A percentile compares a stretch with the other conserved stretches of the same genome.
phyloP scores from a whole-genome alignment of 2,888 invertebrate genomes.

The Clistopyga incitator region DNA sequence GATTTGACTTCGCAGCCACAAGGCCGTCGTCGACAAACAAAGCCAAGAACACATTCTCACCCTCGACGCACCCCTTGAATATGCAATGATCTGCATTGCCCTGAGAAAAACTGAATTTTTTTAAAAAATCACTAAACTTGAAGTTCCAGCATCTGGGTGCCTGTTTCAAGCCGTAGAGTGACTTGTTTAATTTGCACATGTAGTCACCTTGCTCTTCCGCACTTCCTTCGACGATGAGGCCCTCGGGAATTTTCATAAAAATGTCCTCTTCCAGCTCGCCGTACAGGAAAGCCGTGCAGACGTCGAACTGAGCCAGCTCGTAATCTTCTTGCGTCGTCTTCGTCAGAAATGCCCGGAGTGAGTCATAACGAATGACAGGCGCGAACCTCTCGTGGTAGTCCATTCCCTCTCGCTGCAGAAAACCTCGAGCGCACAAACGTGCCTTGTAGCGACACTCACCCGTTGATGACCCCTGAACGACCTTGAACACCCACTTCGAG shows the following conservation, averaged over 20 bases:
- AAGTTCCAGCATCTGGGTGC: constrained; percentile 64
- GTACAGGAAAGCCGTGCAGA: no score
- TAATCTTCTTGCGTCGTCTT: constrained; percentile 28
- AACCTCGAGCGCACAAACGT: constrained; percentile 49
- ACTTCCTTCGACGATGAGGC: no score
- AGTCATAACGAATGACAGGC: constrained; percentile 29
- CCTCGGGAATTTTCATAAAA: no score
- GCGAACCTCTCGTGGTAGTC: constrained; percentile 46
- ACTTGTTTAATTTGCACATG: constrained; percentile 60
- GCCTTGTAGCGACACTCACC: constrained; percentile 44
- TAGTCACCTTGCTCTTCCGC: constrained; percentile 2
- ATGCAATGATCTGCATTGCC: constrained; percentile 3
- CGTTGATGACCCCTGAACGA: constrained; percentile 31
- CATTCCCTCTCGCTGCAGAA: constrained; percentile 34
- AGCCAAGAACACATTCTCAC: constrained; percentile 25
- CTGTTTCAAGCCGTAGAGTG: constrained; percentile 64
- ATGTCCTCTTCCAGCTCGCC: no score
- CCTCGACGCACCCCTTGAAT: neutral
- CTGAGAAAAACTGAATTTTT: constrained; percentile 33
- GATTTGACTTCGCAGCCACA: constrained; percentile 55
- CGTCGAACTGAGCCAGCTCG: no score
- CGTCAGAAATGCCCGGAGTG: constrained; percentile 34
- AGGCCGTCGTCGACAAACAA: constrained; percentile 65
- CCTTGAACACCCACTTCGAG: constrained; percentile 54
- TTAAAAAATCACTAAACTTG: constrained; percentile 57